phyloP scores from a whole-genome alignment of 2,797 vertebrate species.

The Cottoperca gobio region DNA sequence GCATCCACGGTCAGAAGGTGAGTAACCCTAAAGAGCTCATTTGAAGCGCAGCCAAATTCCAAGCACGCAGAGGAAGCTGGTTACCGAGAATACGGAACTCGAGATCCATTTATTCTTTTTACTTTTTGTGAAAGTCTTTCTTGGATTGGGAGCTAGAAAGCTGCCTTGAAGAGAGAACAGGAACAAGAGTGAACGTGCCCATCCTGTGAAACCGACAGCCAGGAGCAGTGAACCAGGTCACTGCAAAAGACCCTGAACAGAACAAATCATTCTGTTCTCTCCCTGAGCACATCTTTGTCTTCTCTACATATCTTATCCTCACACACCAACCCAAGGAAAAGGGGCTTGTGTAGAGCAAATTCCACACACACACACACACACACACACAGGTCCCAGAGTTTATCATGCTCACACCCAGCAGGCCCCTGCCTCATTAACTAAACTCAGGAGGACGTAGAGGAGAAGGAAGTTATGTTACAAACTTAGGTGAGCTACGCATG shows the following conservation, averaged over 20 bases:
- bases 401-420: constrained; percentile 36
- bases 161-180: constrained; percentile 32
- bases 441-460: background rate
- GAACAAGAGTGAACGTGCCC: constrained; percentile 29
- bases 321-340: constrained; percentile 5
- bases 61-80: background rate
- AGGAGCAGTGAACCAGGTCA: constrained; percentile 74
- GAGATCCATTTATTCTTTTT: constrained; percentile 19
- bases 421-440: constrained; percentile 41
- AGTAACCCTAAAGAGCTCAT: constrained; percentile 29
- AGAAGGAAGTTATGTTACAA: constrained; percentile 10
- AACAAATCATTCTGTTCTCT: constrained; percentile 63
- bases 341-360: constrained; percentile 16
- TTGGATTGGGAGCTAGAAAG: constrained; percentile 50
- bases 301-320: constrained; percentile 33
- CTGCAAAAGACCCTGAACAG: constrained; percentile 66
- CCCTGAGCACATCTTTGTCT: constrained; percentile 38
- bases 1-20: constrained; percentile 30
- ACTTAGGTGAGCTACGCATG: too few relatives aligned
- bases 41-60: constrained; percentile 14
- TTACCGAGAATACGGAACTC: background rate
- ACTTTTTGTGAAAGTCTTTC: constrained; percentile 27
- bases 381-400: constrained; percentile 15
- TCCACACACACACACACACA: constrained; percentile 1
- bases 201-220: constrained; percentile 43